Conservation (phyloP, 2,113 vertebrate species). For the Scopus umbretta region DNA sequence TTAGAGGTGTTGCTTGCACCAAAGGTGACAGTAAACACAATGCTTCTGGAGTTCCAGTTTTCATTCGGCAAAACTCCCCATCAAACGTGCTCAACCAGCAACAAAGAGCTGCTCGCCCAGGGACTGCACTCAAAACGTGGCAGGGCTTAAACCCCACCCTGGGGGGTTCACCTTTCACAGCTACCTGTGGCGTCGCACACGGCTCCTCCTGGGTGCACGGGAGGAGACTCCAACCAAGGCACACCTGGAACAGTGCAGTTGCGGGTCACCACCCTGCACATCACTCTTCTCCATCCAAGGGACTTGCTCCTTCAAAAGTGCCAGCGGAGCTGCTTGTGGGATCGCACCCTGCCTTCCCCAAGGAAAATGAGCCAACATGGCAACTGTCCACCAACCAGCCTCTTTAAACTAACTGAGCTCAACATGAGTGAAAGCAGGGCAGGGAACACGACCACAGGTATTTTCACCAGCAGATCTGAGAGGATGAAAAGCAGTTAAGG, state of each 20-base stretch:
- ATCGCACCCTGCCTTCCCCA: not conserved
- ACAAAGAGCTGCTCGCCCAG: not conserved
- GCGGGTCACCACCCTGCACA: not conserved
- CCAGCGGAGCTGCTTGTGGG: not conserved
- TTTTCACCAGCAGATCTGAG: not conserved
- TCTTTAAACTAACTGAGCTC: not conserved
- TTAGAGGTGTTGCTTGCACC: not conserved
- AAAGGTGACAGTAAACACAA: not conserved
- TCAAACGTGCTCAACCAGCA: not conserved
- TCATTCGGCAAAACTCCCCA: not conserved
- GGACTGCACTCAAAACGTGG: not conserved
- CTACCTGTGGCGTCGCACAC: not conserved
- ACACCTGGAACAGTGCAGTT: rapidly evolving
- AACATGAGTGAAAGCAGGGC: not conserved
- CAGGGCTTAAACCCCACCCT: not conserved
- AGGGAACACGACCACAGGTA: rapidly evolving
- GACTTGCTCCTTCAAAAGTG: not conserved
- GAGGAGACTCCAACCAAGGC: not conserved
- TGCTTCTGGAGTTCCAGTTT: not conserved
- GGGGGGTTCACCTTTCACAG: not conserved
- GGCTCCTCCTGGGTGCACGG: not conserved
- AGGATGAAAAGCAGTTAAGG: not conserved
- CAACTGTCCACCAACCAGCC: not conserved
- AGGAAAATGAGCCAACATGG: not conserved
- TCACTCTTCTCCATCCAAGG: not conserved